A percentile compares a stretch with the other conserved stretches of the same genome.
phyloP scores from a whole-genome alignment of 2,113 vertebrate species.

The Mus pahari region DNA sequence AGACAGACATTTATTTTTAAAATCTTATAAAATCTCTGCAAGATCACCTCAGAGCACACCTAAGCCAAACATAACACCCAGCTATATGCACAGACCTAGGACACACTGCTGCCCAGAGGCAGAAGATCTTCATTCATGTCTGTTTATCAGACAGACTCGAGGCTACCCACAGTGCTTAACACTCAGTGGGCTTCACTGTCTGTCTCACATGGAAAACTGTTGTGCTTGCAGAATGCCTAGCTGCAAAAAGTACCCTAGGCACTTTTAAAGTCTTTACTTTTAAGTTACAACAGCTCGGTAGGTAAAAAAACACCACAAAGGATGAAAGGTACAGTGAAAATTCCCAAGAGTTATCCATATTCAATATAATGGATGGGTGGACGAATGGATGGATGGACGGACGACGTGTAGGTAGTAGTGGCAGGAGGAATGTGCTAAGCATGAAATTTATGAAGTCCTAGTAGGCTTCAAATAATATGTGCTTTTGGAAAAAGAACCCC shows the following conservation, averaged over 20 bases:
- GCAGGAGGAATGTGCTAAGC: background rate
- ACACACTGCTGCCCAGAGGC: background rate
- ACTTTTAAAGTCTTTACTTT: background rate
- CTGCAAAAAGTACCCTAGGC: background rate
- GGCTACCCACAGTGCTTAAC: background rate
- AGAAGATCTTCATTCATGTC: background rate
- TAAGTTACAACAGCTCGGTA: background rate
- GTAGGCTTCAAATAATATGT: background rate
- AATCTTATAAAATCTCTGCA: background rate
- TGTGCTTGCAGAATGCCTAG: background rate
- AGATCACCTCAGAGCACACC: background rate
- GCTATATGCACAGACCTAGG: slow-evolving; percentile 18
- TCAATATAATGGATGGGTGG: background rate
- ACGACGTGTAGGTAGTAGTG: background rate
- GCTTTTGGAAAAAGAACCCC: slow-evolving; percentile 29
- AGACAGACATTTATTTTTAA: background rate
- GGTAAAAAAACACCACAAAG: slow-evolving; percentile 6
- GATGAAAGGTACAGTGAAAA: slow-evolving; percentile 31
- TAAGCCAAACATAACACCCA: slow-evolving; percentile 36
- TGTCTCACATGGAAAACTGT: background rate
- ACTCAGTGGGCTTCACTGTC: background rate
- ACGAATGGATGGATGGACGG: background rate
- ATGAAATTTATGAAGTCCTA: slow-evolving; percentile 27
- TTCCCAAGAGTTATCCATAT: background rate
- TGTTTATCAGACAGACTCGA: background rate